A percentile compares a stretch with the other conserved stretches of the same genome.
Evolutionary conservation across 2,888 invertebrate genomes (phyloP).

Genomic region (Spodoptera exigua): DNA sequence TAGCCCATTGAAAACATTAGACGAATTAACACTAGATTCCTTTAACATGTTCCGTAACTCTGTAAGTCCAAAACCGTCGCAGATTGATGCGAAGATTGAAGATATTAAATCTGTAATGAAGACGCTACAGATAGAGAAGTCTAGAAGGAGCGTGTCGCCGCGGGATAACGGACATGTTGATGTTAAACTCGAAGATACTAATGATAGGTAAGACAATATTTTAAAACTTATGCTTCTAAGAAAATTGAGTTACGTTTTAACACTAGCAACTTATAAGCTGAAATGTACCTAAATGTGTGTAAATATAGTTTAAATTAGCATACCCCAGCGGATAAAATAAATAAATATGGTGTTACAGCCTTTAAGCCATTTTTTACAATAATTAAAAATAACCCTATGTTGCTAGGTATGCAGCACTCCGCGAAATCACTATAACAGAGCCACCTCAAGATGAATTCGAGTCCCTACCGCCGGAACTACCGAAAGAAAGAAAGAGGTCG

Average conservation of each 20-base stretch:
- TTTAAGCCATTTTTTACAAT: conserved; percentile 1
- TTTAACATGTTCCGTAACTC: conserved; percentile 83
- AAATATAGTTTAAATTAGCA: conserved; percentile 14
- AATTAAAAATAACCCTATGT: conserved; percentile 19
- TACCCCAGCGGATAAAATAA: too few species aligned
- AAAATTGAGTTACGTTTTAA: background rate
- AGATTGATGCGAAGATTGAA: conserved; percentile 84
- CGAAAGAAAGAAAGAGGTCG: conserved; percentile 85
- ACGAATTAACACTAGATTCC: conserved; percentile 80
- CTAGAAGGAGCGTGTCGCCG: conserved; percentile 80
- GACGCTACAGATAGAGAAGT: conserved; percentile 78
- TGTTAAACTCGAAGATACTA: conserved; percentile 77
- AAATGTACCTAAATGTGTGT: too few species aligned
- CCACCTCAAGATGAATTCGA: conserved; percentile 88
- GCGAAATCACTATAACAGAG: conserved; percentile 93
- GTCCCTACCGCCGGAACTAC: conserved; percentile 82
- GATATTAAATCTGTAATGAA: conserved; percentile 86
- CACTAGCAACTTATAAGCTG: background rate
- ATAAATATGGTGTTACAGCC: too few species aligned
- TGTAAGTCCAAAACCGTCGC: conserved; percentile 82
- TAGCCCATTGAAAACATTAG: conserved; percentile 81
- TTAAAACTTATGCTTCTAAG: background rate
- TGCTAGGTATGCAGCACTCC: conserved; percentile 92
- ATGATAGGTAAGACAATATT: conserved; percentile 85
- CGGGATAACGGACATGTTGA: conserved; percentile 84